phyloP scores from a whole-genome alignment of 2,888 invertebrate genomes.

The Erebia palarica region DNA sequence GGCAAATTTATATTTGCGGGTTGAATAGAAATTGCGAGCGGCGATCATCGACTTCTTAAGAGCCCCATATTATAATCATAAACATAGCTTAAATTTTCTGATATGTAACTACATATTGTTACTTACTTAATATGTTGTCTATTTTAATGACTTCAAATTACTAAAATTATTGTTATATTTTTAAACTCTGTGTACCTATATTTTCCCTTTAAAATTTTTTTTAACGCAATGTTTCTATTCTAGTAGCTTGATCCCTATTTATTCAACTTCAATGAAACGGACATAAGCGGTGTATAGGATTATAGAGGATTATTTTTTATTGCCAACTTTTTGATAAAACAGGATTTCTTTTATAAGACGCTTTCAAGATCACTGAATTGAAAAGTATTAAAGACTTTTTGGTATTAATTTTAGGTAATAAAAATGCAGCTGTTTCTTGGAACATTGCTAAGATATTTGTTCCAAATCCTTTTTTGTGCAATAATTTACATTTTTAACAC shows the following conservation, averaged over 20 bases:
- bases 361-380: slow-evolving; percentile 6
- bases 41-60: too few species aligned
- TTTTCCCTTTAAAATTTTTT: slow-evolving; percentile 8
- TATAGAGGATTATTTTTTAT: slow-evolving; percentile 33
- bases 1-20: too few species aligned
- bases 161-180: too few species aligned
- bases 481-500: too few species aligned
- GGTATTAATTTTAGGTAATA: not conserved
- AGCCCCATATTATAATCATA: too few species aligned
- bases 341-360: slow-evolving; percentile 8
- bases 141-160: too few species aligned
- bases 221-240: slow-evolving; percentile 43
- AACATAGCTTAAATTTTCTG: too few species aligned
- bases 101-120: too few species aligned
- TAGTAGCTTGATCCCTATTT: slow-evolving; percentile 47
- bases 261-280: slow-evolving; percentile 40
- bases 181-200: too few species aligned
- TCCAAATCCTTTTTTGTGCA: too few species aligned
- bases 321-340: slow-evolving; percentile 5
- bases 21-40: too few species aligned
- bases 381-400: slow-evolving; percentile 7
- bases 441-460: not conserved
- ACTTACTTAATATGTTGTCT: too few species aligned
- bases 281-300: slow-evolving; percentile 39
- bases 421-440: slow-evolving; percentile 3